A percentile compares a stretch with the other conserved stretches of the same genome.
These are phyloP conservation scores for Catajapyx aquilonaris DNA, from an alignment of 1,140 invertebrate species.

Conservation along the genomic window DNA sequence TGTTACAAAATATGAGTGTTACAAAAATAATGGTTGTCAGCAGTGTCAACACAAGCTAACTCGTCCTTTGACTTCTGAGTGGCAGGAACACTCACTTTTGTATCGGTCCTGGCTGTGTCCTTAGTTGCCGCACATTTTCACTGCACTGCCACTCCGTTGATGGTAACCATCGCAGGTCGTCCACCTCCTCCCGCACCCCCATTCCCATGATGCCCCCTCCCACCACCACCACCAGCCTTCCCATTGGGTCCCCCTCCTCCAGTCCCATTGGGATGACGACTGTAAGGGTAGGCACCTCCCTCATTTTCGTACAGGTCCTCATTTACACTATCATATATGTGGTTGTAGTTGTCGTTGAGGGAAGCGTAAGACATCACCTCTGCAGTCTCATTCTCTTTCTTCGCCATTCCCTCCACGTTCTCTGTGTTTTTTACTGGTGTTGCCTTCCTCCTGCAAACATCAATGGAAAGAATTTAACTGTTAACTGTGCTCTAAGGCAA, in stretches of 20 bases:
- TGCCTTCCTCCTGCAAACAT: constrained; percentile 45
- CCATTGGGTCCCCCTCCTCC: neutral
- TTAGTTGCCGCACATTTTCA: too few species aligned
- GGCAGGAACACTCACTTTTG: too few species aligned
- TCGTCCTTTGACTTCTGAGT: too few species aligned
- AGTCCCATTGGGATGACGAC: neutral
- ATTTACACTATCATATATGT: constrained; percentile 19
- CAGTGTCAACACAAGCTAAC: too few species aligned
- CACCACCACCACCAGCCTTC: constrained; percentile 31
- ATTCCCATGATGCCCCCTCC: constrained; percentile 28
- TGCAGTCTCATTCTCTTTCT: constrained; percentile 62
- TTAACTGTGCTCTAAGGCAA: neutral
- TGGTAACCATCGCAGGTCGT: constrained; percentile 35
- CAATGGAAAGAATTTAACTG: too few species aligned
- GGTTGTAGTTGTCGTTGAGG: constrained; percentile 32
- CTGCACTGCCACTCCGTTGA: constrained; percentile 46
- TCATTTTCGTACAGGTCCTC: constrained; percentile 23
- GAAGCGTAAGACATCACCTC: constrained; percentile 69
- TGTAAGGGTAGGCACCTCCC: constrained; percentile 47
- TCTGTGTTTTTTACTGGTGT: constrained; percentile 69
- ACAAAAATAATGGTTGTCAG: too few species aligned
- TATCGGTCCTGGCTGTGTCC: too few species aligned
- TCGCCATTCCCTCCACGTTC: constrained; percentile 59
- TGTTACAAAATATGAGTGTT: too few species aligned
- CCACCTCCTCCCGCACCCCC: constrained; percentile 25